These are phyloP conservation scores for Hemicentrotus pulcherrimus DNA, from an alignment of 35 echinoderm and acorn worm genomes.

Conservation along the genomic window DNA sequence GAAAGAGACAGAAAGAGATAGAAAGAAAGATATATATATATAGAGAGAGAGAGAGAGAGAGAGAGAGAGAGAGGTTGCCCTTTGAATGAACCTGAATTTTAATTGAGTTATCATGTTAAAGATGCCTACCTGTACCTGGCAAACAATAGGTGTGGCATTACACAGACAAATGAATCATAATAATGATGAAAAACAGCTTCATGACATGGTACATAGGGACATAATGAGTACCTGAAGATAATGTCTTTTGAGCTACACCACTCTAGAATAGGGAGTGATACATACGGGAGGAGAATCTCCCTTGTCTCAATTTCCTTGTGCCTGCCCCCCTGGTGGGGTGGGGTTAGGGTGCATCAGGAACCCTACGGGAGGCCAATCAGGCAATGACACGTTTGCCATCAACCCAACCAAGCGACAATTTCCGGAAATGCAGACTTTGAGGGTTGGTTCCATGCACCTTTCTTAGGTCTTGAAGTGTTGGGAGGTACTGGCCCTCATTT, in stretches of 20 bases:
- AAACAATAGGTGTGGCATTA: background rate
- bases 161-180: background rate
- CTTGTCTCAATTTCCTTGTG: constrained; percentile 15
- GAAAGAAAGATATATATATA: background rate
- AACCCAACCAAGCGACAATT: background rate
- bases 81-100: background rate
- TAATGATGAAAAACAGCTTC: background rate
- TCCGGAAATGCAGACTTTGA: constrained; percentile 19
- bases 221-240: background rate
- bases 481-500: background rate
- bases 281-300: background rate
- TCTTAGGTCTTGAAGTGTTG: background rate
- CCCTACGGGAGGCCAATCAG: constrained; percentile 6
- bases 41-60: background rate
- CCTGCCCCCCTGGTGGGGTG: constrained; percentile 1
- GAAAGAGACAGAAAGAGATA: background rate
- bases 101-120: background rate
- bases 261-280: background rate
- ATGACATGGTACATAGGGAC: background rate
- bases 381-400: constrained; percentile 21
- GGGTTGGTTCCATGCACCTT: background rate
- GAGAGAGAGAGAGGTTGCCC: background rate
- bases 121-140: background rate
- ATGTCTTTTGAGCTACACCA: background rate
- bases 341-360: constrained; percentile 28